These are phyloP conservation scores for Nephila pilipes DNA, from an alignment of 1,140 invertebrate species.

Conservation along the genomic window DNA sequence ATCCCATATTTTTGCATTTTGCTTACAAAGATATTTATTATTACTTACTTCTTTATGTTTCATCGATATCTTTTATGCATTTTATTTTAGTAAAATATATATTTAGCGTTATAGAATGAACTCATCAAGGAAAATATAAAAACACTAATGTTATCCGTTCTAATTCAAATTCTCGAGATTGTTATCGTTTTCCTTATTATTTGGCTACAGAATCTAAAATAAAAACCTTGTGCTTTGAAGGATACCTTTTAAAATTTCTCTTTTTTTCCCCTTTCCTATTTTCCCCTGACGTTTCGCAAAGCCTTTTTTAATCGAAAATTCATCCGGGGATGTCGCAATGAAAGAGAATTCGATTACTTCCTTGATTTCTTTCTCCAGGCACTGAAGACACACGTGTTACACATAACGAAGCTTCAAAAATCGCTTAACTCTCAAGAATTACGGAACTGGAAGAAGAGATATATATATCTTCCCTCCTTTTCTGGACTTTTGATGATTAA, in stretches of 20 bases:
- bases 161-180: no score
- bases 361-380: background rate
- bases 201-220: background rate
- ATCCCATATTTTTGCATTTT: background rate
- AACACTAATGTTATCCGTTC: no score
- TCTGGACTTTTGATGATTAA: no score
- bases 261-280: background rate
- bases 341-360: constrained; percentile 13
- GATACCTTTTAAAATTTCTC: background rate
- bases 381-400: background rate
- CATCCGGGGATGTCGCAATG: background rate
- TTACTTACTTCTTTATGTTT: no score
- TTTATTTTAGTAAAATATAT: no score
- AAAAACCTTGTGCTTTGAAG: constrained; percentile 5
- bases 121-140: no score
- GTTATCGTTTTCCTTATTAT: no score
- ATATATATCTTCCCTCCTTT: no score
- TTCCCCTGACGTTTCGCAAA: background rate
- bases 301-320: constrained; percentile 27
- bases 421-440: background rate
- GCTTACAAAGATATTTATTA: no score
- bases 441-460: background rate
- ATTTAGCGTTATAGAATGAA: no score
- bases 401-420: background rate
- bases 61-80: no score